Conservation (phyloP, 2,797 vertebrate genomes). For the Sebastes steindachneri region DNA sequence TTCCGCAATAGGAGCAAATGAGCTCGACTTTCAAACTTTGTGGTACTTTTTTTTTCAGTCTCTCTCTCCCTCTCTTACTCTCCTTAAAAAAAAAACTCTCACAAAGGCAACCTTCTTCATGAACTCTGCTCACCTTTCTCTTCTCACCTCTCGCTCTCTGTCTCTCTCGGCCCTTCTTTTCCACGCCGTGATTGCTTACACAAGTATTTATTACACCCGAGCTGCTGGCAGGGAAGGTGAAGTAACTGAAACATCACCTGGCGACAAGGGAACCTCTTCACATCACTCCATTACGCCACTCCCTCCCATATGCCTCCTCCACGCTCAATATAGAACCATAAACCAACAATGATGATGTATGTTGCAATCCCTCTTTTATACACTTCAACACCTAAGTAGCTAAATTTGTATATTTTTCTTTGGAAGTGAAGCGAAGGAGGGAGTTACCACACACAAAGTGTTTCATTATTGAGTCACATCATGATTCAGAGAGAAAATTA, state of each 20-base stretch:
- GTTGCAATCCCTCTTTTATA: conserved; percentile 45
- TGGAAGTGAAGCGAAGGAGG: conserved; percentile 23
- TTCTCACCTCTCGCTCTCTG: conserved; percentile 37
- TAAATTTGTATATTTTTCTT: conserved; percentile 58
- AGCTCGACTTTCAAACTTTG: conserved; percentile 73
- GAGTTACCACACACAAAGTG: conserved; percentile 44
- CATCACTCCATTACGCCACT: conserved; percentile 18
- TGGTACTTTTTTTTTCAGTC: conserved; percentile 27
- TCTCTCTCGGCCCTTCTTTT: conserved; percentile 18
- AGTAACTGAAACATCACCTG: conserved; percentile 60
- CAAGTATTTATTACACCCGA: conserved; percentile 37
- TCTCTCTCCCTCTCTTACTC: background rate
- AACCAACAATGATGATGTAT: conserved; percentile 33
- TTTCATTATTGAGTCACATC: conserved; percentile 45
- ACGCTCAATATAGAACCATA: conserved; percentile 39
- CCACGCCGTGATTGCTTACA: conserved; percentile 55
- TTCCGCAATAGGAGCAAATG: conserved; percentile 63
- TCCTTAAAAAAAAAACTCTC: background rate
- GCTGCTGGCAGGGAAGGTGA: conserved; percentile 44
- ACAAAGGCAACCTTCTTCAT: conserved; percentile 50
- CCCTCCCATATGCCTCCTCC: conserved; percentile 18
- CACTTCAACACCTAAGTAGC: conserved; percentile 48
- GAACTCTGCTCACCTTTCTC: conserved; percentile 42
- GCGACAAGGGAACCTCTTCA: conserved; percentile 53
- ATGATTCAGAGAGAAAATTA: conserved; percentile 49